Conservation (phyloP, 2,888 invertebrate species). For the Pheosia tremula region DNA sequence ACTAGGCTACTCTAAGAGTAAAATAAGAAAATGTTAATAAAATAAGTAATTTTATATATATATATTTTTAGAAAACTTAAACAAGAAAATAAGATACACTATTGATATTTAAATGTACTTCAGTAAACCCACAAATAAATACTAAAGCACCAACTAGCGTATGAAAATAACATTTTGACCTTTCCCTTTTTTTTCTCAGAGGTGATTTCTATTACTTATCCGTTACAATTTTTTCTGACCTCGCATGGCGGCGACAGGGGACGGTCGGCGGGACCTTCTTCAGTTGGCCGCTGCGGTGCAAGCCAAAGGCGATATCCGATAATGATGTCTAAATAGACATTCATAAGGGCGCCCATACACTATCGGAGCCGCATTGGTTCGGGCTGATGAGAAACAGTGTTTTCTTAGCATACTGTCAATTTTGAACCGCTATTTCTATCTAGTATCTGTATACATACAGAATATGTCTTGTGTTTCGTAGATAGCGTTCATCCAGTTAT, state of each 20-base stretch:
- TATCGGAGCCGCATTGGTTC: neutral
- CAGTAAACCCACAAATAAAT: neutral
- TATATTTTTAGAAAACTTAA: no score
- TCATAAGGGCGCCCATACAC: neutral
- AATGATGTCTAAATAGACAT: neutral
- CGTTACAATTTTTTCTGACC: slow-evolving; percentile 43
- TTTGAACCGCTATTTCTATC: no score
- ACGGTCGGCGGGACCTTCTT: slow-evolving; percentile 42
- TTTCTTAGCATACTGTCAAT: neutral
- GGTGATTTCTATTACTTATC: slow-evolving; percentile 32
- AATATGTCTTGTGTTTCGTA: no score
- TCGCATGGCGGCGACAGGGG: slow-evolving; percentile 49
- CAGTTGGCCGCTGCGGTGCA: slow-evolving; percentile 34
- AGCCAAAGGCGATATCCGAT: slow-evolving; percentile 19
- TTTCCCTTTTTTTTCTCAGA: slow-evolving; percentile 13
- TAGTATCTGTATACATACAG: no score
- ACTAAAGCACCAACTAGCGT: neutral
- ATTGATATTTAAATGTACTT: no score
- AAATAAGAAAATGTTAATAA: no score
- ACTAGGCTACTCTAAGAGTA: no score
- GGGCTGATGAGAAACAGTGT: neutral
- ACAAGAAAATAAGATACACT: neutral
- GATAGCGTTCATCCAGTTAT: no score
- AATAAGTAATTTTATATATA: no score
- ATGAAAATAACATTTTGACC: neutral